These are phyloP conservation scores for Psylliodes chrysocephalus DNA, from an alignment of 2,888 invertebrate genomes.

Conservation along the genomic window DNA sequence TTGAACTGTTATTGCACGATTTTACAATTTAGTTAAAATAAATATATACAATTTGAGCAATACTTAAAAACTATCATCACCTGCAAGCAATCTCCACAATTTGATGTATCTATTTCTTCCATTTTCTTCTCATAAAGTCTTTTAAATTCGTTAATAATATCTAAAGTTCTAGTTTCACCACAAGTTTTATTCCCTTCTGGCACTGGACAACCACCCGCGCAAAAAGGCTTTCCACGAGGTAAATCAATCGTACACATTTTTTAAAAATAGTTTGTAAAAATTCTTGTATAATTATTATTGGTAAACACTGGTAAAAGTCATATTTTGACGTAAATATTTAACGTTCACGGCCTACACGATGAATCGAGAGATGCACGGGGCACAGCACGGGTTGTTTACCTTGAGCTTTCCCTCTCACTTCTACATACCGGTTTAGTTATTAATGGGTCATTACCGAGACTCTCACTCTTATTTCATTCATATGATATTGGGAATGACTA, in stretches of 20 bases:
- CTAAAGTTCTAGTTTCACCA: constrained; percentile 62
- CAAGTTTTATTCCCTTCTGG: constrained; percentile 51
- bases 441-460: constrained; percentile 20
- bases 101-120: constrained; percentile 67
- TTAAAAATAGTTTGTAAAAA: constrained; percentile 34
- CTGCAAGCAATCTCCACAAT: constrained; percentile 62
- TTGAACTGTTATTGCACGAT: too few relatives aligned
- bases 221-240: constrained; percentile 34
- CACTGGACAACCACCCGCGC: constrained; percentile 50
- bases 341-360: constrained; percentile 17
- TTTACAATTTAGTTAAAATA: too few relatives aligned
- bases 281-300: constrained; percentile 39
- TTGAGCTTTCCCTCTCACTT: constrained; percentile 20
- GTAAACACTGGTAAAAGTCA: constrained; percentile 35
- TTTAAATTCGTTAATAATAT: constrained; percentile 71
- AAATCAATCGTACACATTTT: constrained; percentile 40
- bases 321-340: constrained; percentile 43
- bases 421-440: background rate
- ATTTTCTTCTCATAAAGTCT: constrained; percentile 72
- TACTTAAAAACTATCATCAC: constrained; percentile 37
- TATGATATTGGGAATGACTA: background rate
- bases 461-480: constrained; percentile 6
- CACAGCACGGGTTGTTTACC: constrained; percentile 7
- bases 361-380: background rate
- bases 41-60: too few relatives aligned